Percentiles rank a stretch among this genome's conserved stretches.
phyloP scores from a whole-genome alignment of 2,888 invertebrate genomes.

The Agriopis marginaria region DNA sequence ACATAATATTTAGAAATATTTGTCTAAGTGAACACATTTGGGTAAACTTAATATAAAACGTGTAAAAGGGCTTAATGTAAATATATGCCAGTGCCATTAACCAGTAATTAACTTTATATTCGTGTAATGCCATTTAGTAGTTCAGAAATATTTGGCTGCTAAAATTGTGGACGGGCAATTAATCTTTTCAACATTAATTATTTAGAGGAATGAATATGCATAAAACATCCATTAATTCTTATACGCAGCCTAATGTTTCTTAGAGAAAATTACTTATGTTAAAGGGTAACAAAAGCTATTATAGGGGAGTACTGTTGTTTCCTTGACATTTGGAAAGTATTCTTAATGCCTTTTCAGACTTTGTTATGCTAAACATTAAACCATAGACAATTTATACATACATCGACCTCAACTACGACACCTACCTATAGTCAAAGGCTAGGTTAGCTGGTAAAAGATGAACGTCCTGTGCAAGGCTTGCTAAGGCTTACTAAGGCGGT shows the following conservation, averaged over 20 bases:
- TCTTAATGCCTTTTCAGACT: background rate
- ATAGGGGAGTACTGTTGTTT: slow-evolving; percentile 10
- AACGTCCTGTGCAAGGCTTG: no score
- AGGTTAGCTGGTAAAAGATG: no score
- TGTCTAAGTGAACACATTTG: background rate
- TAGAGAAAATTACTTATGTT: slow-evolving; percentile 14
- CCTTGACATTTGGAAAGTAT: slow-evolving; percentile 12
- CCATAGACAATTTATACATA: no score
- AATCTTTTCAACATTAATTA: slow-evolving; percentile 31
- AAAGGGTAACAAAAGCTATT: slow-evolving; percentile 23
- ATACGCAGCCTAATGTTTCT: slow-evolving; percentile 16
- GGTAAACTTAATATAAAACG: no score
- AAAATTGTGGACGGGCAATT: slow-evolving; percentile 21
- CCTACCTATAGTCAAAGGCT: no score
- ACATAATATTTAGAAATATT: background rate
- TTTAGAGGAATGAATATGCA: slow-evolving; percentile 23
- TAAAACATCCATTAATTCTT: slow-evolving; percentile 28
- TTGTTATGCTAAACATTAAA: background rate
- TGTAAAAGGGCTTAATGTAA: no score
- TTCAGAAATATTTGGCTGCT: background rate
- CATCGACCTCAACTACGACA: no score
- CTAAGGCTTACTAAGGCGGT: no score
- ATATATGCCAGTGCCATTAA: no score
- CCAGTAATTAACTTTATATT: no score
- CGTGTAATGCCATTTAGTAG: background rate